These are phyloP conservation scores for Rousettus madagascariensis DNA, from an alignment of 2,797 vertebrate genomes.

Conservation along the genomic window DNA sequence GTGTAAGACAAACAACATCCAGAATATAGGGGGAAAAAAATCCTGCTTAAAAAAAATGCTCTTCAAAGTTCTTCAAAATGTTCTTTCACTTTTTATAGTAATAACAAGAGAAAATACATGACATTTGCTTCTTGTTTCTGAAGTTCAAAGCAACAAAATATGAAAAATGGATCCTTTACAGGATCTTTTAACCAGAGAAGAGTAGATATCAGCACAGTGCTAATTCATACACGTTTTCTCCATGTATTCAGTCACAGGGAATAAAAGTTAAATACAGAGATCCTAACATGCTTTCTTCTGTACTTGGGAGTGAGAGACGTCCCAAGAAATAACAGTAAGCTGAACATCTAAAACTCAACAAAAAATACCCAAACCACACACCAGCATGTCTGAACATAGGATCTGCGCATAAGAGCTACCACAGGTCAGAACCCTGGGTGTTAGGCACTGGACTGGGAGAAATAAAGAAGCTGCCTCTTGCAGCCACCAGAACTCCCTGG, in stretches of 20 bases:
- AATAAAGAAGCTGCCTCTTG: too few relatives aligned
- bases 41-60: slow-evolving; percentile 45
- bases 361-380: too few relatives aligned
- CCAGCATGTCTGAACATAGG: too few relatives aligned
- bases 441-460: too few relatives aligned
- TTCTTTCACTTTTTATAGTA: neutral
- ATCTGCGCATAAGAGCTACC: too few relatives aligned
- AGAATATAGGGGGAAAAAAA: neutral
- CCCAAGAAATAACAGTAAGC: too few relatives aligned
- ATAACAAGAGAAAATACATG: neutral
- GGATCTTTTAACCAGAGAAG: neutral
- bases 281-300: neutral
- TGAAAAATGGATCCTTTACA: neutral
- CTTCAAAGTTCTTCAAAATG: neutral
- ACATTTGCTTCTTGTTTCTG: slow-evolving; percentile 58
- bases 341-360: too few relatives aligned
- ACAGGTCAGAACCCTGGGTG: too few relatives aligned
- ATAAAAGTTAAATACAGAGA: slow-evolving; percentile 7
- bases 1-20: slow-evolving; percentile 63
- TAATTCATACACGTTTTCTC: neutral
- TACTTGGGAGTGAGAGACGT: neutral
- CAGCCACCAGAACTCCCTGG: too few relatives aligned
- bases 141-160: neutral
- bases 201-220: neutral
- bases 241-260: neutral